These are phyloP conservation scores for Microctonus hyperodae DNA, from an alignment of 2,888 invertebrate species.

Conservation along the genomic window DNA sequence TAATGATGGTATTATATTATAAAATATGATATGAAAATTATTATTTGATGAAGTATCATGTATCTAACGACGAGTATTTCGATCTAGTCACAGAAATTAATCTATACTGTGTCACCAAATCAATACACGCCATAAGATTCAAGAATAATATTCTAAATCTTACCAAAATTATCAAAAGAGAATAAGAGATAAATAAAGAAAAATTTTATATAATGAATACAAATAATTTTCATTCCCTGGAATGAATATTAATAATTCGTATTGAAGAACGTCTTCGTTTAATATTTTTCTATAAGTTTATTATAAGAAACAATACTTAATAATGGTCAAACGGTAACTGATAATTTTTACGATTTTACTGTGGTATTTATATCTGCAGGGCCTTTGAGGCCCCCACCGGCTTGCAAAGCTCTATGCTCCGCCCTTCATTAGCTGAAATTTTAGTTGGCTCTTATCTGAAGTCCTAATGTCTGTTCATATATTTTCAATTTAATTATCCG, in stretches of 20 bases:
- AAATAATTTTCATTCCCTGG: too few species aligned
- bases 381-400: not conserved
- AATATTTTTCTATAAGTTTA: not conserved
- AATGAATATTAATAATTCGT: too few species aligned
- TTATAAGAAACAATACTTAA: not conserved
- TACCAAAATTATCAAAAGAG: too few species aligned
- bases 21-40: not conserved
- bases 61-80: slow-evolving; percentile 61
- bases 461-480: too few species aligned
- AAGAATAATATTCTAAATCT: slow-evolving; percentile 35
- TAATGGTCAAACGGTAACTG: not conserved
- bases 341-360: not conserved
- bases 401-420: too few species aligned
- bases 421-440: not conserved
- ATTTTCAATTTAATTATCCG: too few species aligned
- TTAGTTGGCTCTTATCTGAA: too few species aligned
- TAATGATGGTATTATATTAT: not conserved
- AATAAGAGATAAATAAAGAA: too few species aligned
- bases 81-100: slow-evolving; percentile 63
- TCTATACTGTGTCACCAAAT: slow-evolving; percentile 54
- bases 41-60: slow-evolving; percentile 17
- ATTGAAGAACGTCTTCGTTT: too few species aligned
- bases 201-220: too few species aligned
- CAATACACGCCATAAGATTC: slow-evolving; percentile 52
- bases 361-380: not conserved